Base-by-base conservation (phyloP, 2,113 vertebrate species). In the Atherinomorus stipes region DNA sequence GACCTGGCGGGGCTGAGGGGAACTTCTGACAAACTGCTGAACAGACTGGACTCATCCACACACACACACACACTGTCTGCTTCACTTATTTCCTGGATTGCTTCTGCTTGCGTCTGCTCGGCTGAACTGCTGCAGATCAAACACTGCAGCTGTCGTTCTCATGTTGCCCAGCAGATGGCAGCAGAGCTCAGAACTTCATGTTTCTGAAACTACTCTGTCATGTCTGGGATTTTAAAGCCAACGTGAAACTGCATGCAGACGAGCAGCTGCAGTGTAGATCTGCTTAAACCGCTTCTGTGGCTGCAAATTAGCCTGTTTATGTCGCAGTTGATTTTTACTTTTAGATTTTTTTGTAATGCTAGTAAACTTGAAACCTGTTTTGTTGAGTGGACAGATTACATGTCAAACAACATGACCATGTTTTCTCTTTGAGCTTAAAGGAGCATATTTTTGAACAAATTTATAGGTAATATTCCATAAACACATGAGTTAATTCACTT, bases 261-360 rank as follows among this genome's bases (percentile, higher is more conserved):
- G 22, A 71, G 81, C 81, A 85, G 38, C 86, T 90, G 89, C 85
- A 91, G 56, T 75, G 71, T 88, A 22, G 75, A 73, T 82, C 80
- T 72, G 16, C 59, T 76, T 63, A 68, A 64, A 47, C 23, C 61
- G 81, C 70, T 73, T 76, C 19, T 54, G 22, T 42, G 45, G 60
- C 76, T 85, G 62, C 65, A 71, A 54, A 59, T 58, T 10, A 62
- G 15, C 42, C 49, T 22, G 65, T 76, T 47, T 22, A 38, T 71
- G 13, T 47, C 44, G 9, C 5, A 31, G 7, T 31, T 31, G 7
- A 7, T 31, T 31, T 34, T 31, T 31, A 7, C 3, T 34, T 34
- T 5, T 34, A 7, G 5, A 8, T 34, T 67, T n/a, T 50, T 64
- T 11, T 73, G 6, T 64, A 0, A 21, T 1, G 18, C 23, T 44